phyloP scores from a whole-genome alignment of 1,140 invertebrate genomes.

The Marisa cornuarietis region DNA sequence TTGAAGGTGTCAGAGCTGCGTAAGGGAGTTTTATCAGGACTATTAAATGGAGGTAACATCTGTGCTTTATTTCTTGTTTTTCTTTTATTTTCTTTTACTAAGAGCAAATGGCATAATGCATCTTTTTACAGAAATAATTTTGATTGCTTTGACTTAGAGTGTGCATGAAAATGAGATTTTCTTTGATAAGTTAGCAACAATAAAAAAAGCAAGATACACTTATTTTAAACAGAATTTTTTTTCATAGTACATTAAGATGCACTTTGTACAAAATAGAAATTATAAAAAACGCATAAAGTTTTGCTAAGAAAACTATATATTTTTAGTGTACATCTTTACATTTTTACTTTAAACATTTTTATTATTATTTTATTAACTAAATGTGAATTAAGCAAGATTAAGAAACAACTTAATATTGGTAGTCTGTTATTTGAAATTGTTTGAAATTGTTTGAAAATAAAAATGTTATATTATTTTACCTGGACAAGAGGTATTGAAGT shows the following conservation, averaged over 20 bases:
- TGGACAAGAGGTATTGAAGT: too few relatives aligned
- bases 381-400: too few relatives aligned
- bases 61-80: not conserved
- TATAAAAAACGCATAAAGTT: too few relatives aligned
- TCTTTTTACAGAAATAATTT: not conserved
- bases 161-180: not conserved
- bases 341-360: too few relatives aligned
- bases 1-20: constrained; percentile 53
- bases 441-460: too few relatives aligned
- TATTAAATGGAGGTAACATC: constrained; percentile 47
- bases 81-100: not conserved
- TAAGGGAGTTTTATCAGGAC: constrained; percentile 55
- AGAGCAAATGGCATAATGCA: not conserved
- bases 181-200: not conserved
- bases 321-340: too few relatives aligned
- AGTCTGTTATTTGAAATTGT: too few relatives aligned
- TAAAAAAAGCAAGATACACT: not conserved
- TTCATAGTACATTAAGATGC: not conserved
- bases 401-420: too few relatives aligned
- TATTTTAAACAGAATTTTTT: not conserved
- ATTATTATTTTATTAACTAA: too few relatives aligned
- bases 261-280: not conserved
- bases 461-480: too few relatives aligned
- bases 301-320: too few relatives aligned
- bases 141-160: not conserved